Conservation (phyloP, 1,140 invertebrate species). For the Brachionus sp. region DNA sequence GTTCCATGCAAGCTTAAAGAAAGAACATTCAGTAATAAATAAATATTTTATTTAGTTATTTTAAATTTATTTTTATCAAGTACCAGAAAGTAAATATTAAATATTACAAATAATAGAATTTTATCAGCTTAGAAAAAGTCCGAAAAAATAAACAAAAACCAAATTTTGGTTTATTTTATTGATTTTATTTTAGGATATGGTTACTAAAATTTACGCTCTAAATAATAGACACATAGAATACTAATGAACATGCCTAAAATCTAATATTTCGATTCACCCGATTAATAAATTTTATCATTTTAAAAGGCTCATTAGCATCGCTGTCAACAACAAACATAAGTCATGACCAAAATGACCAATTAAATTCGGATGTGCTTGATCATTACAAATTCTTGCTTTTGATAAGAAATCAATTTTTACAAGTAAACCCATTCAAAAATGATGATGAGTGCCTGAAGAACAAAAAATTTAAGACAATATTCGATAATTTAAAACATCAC, state of each 20-base stretch:
- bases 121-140: neutral
- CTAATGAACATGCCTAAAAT: neutral
- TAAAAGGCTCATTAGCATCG: neutral
- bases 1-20: conserved; percentile 39
- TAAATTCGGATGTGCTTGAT: conserved; percentile 45
- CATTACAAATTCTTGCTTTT: conserved; percentile 43
- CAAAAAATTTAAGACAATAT: conserved; percentile 27
- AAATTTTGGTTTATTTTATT: neutral
- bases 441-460: conserved; percentile 26
- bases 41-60: neutral
- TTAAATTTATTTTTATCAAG: neutral
- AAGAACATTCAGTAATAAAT: neutral
- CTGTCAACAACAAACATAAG: neutral
- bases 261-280: neutral
- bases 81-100: neutral
- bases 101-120: neutral
- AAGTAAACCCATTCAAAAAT: conserved; percentile 44
- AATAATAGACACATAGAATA: neutral
- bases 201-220: neutral
- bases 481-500: conserved; percentile 34
- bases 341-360: neutral
- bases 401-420: conserved; percentile 41
- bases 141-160: neutral
- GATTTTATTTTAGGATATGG: neutral
- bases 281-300: neutral